phyloP scores from a whole-genome alignment of 2,113 vertebrate species.

The Gnathonemus echidnorhynchus region DNA sequence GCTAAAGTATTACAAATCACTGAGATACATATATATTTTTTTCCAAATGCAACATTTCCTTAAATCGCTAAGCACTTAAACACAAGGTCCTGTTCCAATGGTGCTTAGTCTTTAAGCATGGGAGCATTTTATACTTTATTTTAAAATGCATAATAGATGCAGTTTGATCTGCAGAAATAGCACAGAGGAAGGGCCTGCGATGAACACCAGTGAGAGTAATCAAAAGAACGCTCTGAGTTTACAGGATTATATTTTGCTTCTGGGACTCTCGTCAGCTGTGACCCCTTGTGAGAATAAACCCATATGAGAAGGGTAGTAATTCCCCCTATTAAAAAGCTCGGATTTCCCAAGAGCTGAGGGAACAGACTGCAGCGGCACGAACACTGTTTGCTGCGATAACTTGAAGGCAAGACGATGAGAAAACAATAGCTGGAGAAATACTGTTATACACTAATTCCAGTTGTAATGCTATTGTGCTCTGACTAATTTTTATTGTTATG shows the following conservation, averaged over 20 bases:
- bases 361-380: neutral
- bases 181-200: neutral
- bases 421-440: neutral
- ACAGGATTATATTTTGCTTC: constrained; percentile 15
- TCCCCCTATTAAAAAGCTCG: constrained; percentile 4
- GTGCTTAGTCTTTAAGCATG: neutral
- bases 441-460: neutral
- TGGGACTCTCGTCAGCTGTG: neutral
- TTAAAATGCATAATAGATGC: neutral
- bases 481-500: neutral
- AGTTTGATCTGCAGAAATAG: neutral
- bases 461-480: neutral
- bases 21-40: neutral
- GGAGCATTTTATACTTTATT: neutral
- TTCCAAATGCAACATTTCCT: neutral
- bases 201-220: neutral
- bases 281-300: constrained; percentile 5
- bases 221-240: constrained; percentile 11
- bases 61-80: neutral
- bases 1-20: neutral
- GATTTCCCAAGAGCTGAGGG: neutral
- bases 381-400: neutral
- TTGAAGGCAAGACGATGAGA: neutral
- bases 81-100: neutral
- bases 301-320: constrained; percentile 3